phyloP scores from a whole-genome alignment of 1,140 invertebrate species.

The Drosophila nigromelanica region DNA sequence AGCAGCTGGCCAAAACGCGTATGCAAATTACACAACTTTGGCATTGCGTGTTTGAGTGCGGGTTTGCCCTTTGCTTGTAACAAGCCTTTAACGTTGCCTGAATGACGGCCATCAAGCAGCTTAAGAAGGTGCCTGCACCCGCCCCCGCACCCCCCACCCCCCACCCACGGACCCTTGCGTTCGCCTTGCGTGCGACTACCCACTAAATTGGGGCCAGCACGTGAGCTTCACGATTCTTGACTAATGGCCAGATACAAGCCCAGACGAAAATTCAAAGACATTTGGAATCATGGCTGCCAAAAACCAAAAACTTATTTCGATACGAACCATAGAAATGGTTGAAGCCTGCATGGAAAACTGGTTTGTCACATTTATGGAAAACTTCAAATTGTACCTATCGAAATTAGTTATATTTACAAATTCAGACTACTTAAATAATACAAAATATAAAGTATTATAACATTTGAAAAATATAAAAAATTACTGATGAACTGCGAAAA shows the following conservation, averaged over 20 bases:
- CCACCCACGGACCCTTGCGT: background rate
- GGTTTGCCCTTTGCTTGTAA: constrained; percentile 59
- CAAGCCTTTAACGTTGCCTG: constrained; percentile 32
- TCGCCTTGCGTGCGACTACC: constrained; percentile 52
- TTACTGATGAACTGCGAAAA: too few relatives aligned
- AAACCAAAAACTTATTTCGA: too few relatives aligned
- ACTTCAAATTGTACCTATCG: too few relatives aligned
- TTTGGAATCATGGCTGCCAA: background rate
- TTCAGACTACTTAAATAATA: too few relatives aligned
- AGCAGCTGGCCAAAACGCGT: constrained; percentile 12
- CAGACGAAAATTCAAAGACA: background rate
- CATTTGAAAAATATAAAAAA: too few relatives aligned
- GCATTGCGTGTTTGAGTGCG: constrained; percentile 44
- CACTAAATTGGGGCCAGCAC: constrained; percentile 61
- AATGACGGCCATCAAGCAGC: constrained; percentile 34
- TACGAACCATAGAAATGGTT: too few relatives aligned
- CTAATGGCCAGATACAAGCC: constrained; percentile 4
- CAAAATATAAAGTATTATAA: too few relatives aligned
- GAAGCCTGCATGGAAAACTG: too few relatives aligned
- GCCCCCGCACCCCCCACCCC: too few relatives aligned
- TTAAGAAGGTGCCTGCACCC: background rate
- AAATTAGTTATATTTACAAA: too few relatives aligned
- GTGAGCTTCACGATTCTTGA: constrained; percentile 48
- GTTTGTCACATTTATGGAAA: too few relatives aligned
- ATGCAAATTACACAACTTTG: constrained; percentile 59